Percentiles rank a stretch among this genome's conserved stretches.
Evolutionary conservation across 92 coral and sea anemone species (phyloP).

Genomic region (Phenganax marumi): DNA sequence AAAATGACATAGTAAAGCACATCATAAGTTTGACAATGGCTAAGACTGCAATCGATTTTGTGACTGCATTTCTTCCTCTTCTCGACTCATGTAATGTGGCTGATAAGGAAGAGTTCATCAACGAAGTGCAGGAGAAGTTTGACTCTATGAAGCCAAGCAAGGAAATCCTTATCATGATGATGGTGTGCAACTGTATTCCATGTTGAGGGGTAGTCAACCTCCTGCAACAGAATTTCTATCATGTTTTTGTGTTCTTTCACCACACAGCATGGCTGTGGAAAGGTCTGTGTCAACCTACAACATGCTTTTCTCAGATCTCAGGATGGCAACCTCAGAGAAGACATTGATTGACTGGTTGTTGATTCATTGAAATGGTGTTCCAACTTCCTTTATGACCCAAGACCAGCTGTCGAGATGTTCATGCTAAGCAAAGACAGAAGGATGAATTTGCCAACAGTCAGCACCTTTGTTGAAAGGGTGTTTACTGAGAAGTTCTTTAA

Average conservation of each 20-base stretch:
- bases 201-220: conserved; percentile 3
- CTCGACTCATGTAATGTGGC: conserved; percentile 1
- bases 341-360: background rate
- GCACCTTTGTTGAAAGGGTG: conserved; percentile 5
- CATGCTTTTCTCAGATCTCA: conserved; percentile 12
- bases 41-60: conserved; percentile 8
- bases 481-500: background rate
- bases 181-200: background rate
- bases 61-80: background rate
- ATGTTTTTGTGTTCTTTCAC: conserved; percentile 9
- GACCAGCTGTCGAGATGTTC: conserved; percentile 1
- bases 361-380: conserved; percentile 20
- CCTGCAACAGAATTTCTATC: conserved; percentile 20
- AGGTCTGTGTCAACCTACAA: conserved; percentile 15
- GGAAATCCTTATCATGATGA: background rate
- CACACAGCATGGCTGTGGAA: conserved; percentile 35
- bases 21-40: conserved; percentile 19
- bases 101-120: background rate
- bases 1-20: conserved; percentile 12
- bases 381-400: conserved; percentile 4
- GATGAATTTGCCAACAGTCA: background rate
- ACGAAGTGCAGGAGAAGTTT: conserved; percentile 10
- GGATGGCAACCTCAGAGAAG: conserved; percentile 1
- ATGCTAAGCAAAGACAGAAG: background rate
- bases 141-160: background rate